Evolutionary conservation across 2,113 vertebrate genomes (phyloP).

Genomic region (Pelvicachromis taeniatus): DNA sequence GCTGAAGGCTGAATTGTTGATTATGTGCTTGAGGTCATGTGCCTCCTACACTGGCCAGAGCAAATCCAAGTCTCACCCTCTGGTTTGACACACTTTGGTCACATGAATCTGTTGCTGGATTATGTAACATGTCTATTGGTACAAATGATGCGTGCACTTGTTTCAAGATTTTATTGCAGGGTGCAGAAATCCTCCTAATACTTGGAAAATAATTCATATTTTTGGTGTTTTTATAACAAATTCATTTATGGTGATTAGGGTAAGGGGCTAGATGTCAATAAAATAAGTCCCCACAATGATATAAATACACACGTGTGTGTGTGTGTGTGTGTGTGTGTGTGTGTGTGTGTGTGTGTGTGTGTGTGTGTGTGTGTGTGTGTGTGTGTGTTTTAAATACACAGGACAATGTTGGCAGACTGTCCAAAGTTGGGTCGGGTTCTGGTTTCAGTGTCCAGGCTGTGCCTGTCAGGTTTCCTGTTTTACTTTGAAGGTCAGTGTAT

Average conservation of each 20-base stretch:
- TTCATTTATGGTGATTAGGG: not conserved
- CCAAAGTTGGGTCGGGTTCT: too few relatives aligned
- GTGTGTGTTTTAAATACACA: not conserved
- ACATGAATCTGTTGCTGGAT: not conserved
- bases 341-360: not conserved
- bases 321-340: not conserved
- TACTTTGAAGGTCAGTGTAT: too few relatives aligned
- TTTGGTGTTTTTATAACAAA: not conserved
- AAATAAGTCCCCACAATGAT: too few relatives aligned
- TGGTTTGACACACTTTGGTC: not conserved
- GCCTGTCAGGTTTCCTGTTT: too few relatives aligned
- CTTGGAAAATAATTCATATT: rapidly evolving
- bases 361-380: not conserved
- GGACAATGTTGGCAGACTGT: not conserved
- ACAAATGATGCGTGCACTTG: not conserved
- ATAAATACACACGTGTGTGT: too few relatives aligned
- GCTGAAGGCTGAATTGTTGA: not conserved
- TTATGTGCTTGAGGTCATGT: not conserved
- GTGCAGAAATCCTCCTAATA: not conserved
- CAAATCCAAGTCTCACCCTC: not conserved
- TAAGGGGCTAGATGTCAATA: too few relatives aligned
- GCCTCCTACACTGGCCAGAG: not conserved
- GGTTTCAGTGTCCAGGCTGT: too few relatives aligned
- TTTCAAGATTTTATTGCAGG: not conserved
- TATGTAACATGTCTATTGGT: not conserved